Evolutionary conservation across 2,888 invertebrate genomes (phyloP), one percentile per base, ranked within the genome.

Genomic region (Synergus itoensis): DNA sequence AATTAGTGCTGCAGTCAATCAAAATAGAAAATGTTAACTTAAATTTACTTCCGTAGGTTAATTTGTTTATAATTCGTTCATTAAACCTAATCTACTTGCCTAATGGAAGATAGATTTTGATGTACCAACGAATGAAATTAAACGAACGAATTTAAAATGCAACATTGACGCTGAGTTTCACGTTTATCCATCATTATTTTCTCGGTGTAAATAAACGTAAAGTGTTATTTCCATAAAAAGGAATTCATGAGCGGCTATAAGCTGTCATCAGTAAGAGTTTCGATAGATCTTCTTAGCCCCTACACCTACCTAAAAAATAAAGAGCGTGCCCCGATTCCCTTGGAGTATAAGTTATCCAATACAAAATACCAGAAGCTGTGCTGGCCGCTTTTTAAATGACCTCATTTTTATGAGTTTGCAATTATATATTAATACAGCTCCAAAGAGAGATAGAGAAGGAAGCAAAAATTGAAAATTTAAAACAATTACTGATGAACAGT

Each of bases 401-500:
- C 41, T 65, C 65, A 41, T 65, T 65, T 65, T 65, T 2, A 62
- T 41, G 41, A n/a, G 41, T 65, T 41, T 16, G n/a, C n/a, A 65
- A 11, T 9, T 65, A 65, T n/a, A 41, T 40, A n/a, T 65, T 62
- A 62, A 2, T 62, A 62, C 1, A 62, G 12, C 11, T 28, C 62
- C 18, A 62, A 62, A 62, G 62, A 28, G 28, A 62, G 62, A 62
- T 62, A 12, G 28, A 57, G 63, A 76, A 80, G 78, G 79, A 75
- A 84, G 57, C 77, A 67, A 81, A 82, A 81, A 77, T 78, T 78
- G 76, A 60, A 78, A 80, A 78, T 45, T 62, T 45, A 64, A 77
- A 64, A 45, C 36, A 41, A 36, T 57, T 75, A 80, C 78, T 77
- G 81, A 76, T 76, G 77, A 77, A 60, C 76, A 53, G 79, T 77